Base-by-base conservation (phyloP, 2,113 vertebrate genomes). In the Gyps fulvus region DNA sequence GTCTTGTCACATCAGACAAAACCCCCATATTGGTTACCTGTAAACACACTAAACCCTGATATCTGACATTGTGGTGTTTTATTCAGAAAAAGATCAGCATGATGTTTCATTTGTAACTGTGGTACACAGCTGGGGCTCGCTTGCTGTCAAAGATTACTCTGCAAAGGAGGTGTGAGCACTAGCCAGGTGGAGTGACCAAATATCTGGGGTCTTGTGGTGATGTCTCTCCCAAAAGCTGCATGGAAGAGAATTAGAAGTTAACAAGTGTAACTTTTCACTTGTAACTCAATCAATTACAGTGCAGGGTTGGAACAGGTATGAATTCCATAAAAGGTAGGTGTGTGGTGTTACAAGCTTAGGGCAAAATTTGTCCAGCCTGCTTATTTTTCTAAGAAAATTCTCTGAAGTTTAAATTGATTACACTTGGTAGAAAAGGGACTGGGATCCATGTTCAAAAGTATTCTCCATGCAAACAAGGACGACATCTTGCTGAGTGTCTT, bases 381-480 rank as follows among this genome's bases (percentile, higher is more conserved):
- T 73, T 63, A 11, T 73, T 79, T 71, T 62, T 67, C 40, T 47
- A 34, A 63, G 77, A 50, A 23, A 47, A 36, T 59, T 31, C 13
- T 47, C 26, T 59, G 38, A 52, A 22, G 4, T 70, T 61, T 55
- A 36, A 66, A 29, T 36, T 25, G 17, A 36, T 57, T 36, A 8
- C 11, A 25, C 18, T 45, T 52, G 18, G 11, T 62, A 45, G 52
- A 67, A 86, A 4, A 40, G 16, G 36, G 27, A 21, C 10, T 34
- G 42, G 63, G 31, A 26, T 76, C 38, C 58, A n/a, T 26, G 27
- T 31, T 69, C 43, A 66, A 6, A 69, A 61, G 45, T 66, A 10
- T 88, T 43, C 26, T 57, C 10, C 5, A 4, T 47, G 52, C 52
- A 72, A 58, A 57, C 0, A 1, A 63, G 10, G 31, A 11, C 0